Conservation (phyloP, 2,888 invertebrate genomes). For the Zeuzera pyrina region DNA sequence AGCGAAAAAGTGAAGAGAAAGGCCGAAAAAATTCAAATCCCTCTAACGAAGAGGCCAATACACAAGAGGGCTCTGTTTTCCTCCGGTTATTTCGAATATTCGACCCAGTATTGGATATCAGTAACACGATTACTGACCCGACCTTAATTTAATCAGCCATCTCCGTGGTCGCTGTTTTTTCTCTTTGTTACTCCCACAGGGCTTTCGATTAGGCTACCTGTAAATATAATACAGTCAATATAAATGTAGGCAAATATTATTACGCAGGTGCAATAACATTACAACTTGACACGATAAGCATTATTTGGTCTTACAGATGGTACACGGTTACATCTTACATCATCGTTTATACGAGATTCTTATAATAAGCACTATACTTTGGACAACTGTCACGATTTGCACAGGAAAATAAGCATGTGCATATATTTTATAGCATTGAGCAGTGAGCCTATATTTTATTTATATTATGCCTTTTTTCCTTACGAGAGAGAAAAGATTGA, state of each 20-base stretch:
- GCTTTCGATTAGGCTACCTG: not conserved
- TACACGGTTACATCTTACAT: too few relatives aligned
- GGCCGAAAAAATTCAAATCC: constrained; percentile 54
- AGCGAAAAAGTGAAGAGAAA: constrained; percentile 33
- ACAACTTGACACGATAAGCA: not conserved
- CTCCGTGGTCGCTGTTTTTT: constrained; percentile 46
- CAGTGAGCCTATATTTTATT: too few relatives aligned
- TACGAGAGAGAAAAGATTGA: too few relatives aligned
- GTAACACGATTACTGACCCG: constrained; percentile 71
- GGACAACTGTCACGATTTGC: too few relatives aligned
- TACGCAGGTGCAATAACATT: not conserved
- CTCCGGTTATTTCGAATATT: constrained; percentile 55
- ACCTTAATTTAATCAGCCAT: constrained; percentile 63
- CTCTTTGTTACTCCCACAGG: constrained; percentile 33
- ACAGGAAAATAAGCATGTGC: too few relatives aligned
- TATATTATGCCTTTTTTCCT: too few relatives aligned
- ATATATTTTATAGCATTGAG: too few relatives aligned
- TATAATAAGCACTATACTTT: too few relatives aligned
- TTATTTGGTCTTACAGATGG: too few relatives aligned
- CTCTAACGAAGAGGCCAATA: constrained; percentile 66
- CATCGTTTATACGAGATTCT: too few relatives aligned
- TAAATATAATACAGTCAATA: not conserved
- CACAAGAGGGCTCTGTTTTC: constrained; percentile 61
- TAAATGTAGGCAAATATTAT: not conserved
- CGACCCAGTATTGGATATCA: constrained; percentile 60